Evolutionary conservation across 1,140 invertebrate genomes (phyloP), one percentile per base, ranked within the genome.

Genomic region (Drosophila suzukii): DNA sequence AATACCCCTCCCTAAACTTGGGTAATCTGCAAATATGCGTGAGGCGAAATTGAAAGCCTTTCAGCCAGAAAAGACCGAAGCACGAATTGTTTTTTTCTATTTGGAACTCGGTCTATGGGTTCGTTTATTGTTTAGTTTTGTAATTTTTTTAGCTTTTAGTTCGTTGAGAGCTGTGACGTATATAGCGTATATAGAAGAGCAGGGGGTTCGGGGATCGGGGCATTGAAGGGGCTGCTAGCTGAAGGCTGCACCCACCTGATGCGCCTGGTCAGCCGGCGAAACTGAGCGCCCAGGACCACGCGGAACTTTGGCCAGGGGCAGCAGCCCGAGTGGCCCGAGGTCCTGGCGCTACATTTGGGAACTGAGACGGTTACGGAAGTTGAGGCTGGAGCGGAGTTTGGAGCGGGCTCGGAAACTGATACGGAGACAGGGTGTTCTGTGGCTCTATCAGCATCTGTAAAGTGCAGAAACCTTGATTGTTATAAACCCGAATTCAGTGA

Each of bases 21-120:
- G 90, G 90, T 82, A 91, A 91, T 91, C 90, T 91, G 90, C 77
- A 91, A 91, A 90, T 85, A 91, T 89, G 75, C 70, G 44, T 89
- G 39, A 83, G 74, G 59, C 70, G 62, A 74, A 77, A 78, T 82
- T 58, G 67, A 75, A 75, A 66, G 67, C 68, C 63, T 57, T 76
- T 57, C 46, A 75, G 72, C 68, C 76, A 20, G 50, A 36, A 53
- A 36, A 20, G 15, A 53, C 32, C 32, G 27, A 2, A 32, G 27
- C 47, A 50, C 47, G 47, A n/a, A 20, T 20, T 20, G 20, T 30
- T 27, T 13, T 30, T 50, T 51, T 30, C 50, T 53, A 36, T 50
- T 59, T 57, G 70, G 67, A 39, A 17, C 47, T 62, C 58, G 58
- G 58, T 51, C 27, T 49, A 20, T 34, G 27, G 47, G 59, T 49